Base-by-base conservation (phyloP, 2,113 vertebrate species). In the Hyperopisus bebe region DNA sequence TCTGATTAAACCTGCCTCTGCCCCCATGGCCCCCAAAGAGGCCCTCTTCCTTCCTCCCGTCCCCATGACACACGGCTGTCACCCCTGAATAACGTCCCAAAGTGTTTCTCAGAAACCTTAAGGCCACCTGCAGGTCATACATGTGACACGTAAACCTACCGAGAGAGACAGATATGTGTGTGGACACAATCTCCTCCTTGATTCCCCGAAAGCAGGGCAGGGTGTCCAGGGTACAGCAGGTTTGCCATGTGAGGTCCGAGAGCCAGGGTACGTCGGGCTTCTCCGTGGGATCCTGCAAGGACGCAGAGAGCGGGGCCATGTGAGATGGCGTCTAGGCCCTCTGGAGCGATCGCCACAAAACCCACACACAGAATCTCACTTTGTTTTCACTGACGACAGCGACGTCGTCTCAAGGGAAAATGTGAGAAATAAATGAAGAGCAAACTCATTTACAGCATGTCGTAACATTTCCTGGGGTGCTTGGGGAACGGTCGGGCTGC, bases 131-230 rank as follows among this genome's bases (percentile, higher is more conserved):
- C 13, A 5, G 10, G 50, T 51, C 46, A 3, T 35, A 35, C n/a
- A 7, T 21, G 84, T 5, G 6, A 44, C 7, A 39, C 58, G 6
- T 58, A 9, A 27, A 2, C 89, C 0, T 95, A 97, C 96, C 97
- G 90, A 97, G 90, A 77, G 89, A 70, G 90, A 97, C 89, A 11
- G 82, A 88, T 90, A 97, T 94, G 50, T 93, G 93, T 11, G 91
- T 93, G 35, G 88, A 92, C 90, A 94, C 74, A 58, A 96, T 92
- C 58, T 95, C 92, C 17, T 90, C 90, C 42, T 94, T 94, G 88
- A 97, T 94, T 91, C 94, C 95, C 47, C 92, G 93, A 93, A 97
- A 97, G 93, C 93, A 93, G 85, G 92, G 92, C 87, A 97, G 91
- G 0, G 58, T 91, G 87, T 96, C 95, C 86, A 97, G 94, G 90